Base-by-base conservation (phyloP, 2,797 vertebrate genomes). In the Vultur gryphus region DNA sequence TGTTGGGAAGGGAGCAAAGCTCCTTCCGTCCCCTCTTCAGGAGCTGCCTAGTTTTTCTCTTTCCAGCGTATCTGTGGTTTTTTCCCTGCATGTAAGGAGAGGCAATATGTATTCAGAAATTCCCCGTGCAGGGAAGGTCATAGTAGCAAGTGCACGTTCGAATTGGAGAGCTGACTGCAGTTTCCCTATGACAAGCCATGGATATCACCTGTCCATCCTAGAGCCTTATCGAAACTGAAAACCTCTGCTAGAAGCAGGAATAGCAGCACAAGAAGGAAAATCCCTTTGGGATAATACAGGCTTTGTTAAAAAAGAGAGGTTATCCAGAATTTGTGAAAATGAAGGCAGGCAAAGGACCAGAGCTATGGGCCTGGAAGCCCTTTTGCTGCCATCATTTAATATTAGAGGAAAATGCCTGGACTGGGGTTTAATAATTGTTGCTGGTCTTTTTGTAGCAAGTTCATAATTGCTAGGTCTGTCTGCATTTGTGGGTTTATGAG, bases 401-500 rank as follows among this genome's bases (percentile, higher is more conserved):
- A 57, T 33, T 28, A 44, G 31, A 59, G 41, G 58, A 79, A 87
- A 84, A 70, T n/a, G 25, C 70, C 70, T 39, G 33, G 41, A 20
- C 41, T 76, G 33, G 28, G 28, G 69, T 87, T 95, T 84, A 37
- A 29, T 83, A 76, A 58, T 70, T 61, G 6, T 91, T 79, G 35
- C 70, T 73, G 52, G 26, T 71, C 59, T 94, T 41, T 86, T 65
- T 78, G 26, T 65, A 69, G 43, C 73, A 58, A 26, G n/a, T 92
- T 93, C 8, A 0, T 70, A 90, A 76, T 51, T 79, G 70, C 21
- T 58, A 64, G 54, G 51, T 58, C 62, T 94, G 70, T 48, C 77
- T 93, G 77, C 24, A 3, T 94, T 82, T 87, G 80, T 62, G 84
- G 46, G 66, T 79, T 84, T 93, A 35, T 69, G 81, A 76, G 75